A percentile compares a stretch with the other conserved stretches of the same genome.
These are phyloP conservation scores for Heliconius cydno DNA, from an alignment of 2,888 invertebrate species.

Conservation along the genomic window DNA sequence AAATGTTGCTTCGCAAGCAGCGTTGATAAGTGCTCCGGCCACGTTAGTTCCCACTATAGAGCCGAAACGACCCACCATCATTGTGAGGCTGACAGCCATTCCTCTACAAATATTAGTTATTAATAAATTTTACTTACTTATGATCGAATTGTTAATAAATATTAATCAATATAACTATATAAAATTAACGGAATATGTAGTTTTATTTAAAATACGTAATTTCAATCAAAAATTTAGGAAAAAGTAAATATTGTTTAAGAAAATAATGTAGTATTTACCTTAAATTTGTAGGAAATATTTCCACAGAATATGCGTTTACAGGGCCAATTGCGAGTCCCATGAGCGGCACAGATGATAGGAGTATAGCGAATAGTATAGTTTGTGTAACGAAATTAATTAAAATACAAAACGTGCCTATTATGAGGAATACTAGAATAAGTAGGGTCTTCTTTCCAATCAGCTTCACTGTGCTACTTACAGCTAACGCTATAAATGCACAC, in stretches of 20 bases:
- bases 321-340: slow-evolving; percentile 72
- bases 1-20: slow-evolving; percentile 84
- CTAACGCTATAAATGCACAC: slow-evolving; percentile 65
- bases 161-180: too few species aligned
- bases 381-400: slow-evolving; percentile 71
- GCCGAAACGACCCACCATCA: slow-evolving; percentile 85
- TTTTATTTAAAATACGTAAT: background rate
- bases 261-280: slow-evolving; percentile 58
- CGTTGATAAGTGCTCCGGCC: slow-evolving; percentile 85
- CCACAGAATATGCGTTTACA: slow-evolving; percentile 73
- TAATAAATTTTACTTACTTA: too few species aligned
- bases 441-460: slow-evolving; percentile 72
- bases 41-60: slow-evolving; percentile 85
- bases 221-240: background rate
- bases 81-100: slow-evolving; percentile 84
- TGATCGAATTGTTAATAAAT: too few species aligned
- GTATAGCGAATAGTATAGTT: slow-evolving; percentile 66
- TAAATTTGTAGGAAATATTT: slow-evolving; percentile 75
- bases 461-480: slow-evolving; percentile 66
- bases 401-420: slow-evolving; percentile 65
- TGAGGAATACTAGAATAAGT: slow-evolving; percentile 59
- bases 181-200: too few species aligned
- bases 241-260: too few species aligned
- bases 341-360: slow-evolving; percentile 68
- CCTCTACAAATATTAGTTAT: slow-evolving; percentile 70